These are phyloP conservation scores for Agonopterix subpropinquella DNA, from an alignment of 2,888 invertebrate genomes.

Conservation along the genomic window DNA sequence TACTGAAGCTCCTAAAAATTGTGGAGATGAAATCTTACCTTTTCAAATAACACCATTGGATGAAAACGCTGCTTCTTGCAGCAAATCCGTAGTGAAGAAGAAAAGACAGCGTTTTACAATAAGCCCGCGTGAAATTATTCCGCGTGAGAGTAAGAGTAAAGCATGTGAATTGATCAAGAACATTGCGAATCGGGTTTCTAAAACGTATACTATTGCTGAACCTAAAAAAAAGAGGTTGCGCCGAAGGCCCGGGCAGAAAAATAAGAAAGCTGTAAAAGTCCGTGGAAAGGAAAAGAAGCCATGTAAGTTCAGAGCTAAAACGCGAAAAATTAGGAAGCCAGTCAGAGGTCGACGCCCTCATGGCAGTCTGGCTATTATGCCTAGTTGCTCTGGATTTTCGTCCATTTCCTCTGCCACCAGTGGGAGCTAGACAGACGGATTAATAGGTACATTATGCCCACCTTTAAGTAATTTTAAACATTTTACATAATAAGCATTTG, in stretches of 20 bases:
- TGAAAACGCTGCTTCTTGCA: not conserved
- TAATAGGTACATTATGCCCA: no score
- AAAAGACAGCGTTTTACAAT: not conserved
- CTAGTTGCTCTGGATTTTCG: no score
- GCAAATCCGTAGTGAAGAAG: not conserved
- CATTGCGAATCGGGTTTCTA: slow-evolving; percentile 14
- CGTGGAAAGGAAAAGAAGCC: not conserved
- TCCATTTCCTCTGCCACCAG: no score
- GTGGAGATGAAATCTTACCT: not conserved
- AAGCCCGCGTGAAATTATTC: slow-evolving; percentile 18
- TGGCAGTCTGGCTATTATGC: no score
- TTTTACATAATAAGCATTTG: no score
- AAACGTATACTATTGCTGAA: not conserved
- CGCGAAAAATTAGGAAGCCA: not conserved
- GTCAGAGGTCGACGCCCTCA: not conserved
- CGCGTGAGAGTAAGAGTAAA: slow-evolving; percentile 27
- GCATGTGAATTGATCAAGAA: slow-evolving; percentile 23
- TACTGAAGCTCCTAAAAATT: not conserved
- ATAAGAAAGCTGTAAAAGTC: no score
- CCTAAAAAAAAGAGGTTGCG: not conserved
- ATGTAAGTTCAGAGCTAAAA: not conserved
- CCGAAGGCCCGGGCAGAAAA: not conserved
- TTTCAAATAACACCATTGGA: not conserved
- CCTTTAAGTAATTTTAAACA: no score
- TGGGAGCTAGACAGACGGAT: no score